A percentile compares a stretch with the other conserved stretches of the same genome.
These are phyloP conservation scores for Borostomias antarcticus DNA, from an alignment of 2,797 vertebrate species.

Conservation along the genomic window DNA sequence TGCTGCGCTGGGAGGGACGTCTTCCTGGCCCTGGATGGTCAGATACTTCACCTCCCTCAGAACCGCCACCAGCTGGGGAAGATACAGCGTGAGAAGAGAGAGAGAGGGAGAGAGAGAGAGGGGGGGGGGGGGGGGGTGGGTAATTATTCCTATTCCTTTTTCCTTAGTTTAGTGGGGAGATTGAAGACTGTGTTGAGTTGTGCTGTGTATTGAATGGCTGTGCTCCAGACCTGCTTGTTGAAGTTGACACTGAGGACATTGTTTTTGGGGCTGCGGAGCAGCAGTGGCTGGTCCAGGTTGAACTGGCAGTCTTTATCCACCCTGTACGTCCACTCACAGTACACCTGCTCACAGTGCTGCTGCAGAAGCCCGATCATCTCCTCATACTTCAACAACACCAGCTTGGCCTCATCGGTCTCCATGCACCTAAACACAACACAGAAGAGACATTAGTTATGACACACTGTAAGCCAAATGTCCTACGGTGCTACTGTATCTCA, in stretches of 20 bases:
- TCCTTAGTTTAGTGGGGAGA: too few relatives aligned
- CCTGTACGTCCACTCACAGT: slow-evolving; percentile 53
- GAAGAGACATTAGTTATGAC: too few relatives aligned
- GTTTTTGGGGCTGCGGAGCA: slow-evolving; percentile 38
- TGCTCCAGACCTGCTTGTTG: slow-evolving; percentile 67
- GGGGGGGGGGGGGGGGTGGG: not conserved
- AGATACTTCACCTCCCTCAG: slow-evolving; percentile 80
- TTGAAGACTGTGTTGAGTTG: too few relatives aligned
- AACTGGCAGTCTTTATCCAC: slow-evolving; percentile 69
- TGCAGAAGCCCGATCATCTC: slow-evolving; percentile 70
- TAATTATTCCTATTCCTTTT: too few relatives aligned
- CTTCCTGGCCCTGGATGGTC: slow-evolving; percentile 67
- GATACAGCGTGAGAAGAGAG: rapidly evolving
- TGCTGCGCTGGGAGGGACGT: slow-evolving; percentile 58
- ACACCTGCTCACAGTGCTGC: slow-evolving; percentile 40
- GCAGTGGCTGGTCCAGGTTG: slow-evolving; percentile 75
- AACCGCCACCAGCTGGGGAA: slow-evolving; percentile 64
- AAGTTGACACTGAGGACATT: slow-evolving; percentile 71
- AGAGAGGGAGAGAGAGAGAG: not conserved
- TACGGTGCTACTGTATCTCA: too few relatives aligned
- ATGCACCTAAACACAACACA: slow-evolving; percentile 55
- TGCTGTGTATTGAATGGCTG: too few relatives aligned
- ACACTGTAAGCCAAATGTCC: not conserved
- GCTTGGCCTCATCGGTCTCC: slow-evolving; percentile 52
- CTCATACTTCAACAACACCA: slow-evolving; percentile 59